Base-by-base conservation (phyloP, 2,113 vertebrate species). In the Bubo blakistoni region DNA sequence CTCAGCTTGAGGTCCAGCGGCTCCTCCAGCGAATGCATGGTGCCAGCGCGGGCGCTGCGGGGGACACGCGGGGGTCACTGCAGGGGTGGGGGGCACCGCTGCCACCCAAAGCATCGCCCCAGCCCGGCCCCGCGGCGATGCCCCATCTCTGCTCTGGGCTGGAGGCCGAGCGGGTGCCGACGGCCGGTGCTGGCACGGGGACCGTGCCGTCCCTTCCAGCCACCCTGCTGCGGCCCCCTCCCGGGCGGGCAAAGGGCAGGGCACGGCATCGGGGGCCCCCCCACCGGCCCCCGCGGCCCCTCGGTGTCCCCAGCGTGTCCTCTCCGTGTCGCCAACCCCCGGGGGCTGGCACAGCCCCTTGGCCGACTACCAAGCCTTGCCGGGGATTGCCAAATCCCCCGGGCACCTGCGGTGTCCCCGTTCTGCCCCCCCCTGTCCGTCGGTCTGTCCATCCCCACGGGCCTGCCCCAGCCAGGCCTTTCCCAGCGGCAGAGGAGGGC, bases 21-120 rank as follows among this genome's bases (percentile, higher is more conserved):
- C 97, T 99, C 99, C 52, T 99, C 99, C 98, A 99, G 95, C 52
- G 99, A 99, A 97, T 99, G 98, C 99, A 99, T 99, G 98, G 94
- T 85, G 96, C 73, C 25, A 5, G 84, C 71, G 16, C 4, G 18
- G 71, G 52, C 8, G 47, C 94, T 95, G 95, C 12, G 10, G 61
- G 54, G 40, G 40, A 94, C 70, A 91, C 1, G 1, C 1, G 2
- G 49, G 14, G 32, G 74, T 88, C 80, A 94, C 55, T 1, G 5
- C 11, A 7, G 42, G 73, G 42, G 16, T 9, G 36, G 52, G n/a
- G n/a, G 22, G 3, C 40, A 57, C 15, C 3, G 2, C 19, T 12
- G 42, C 8, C 83, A 55, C 49, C 7, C 14, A 0, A 51, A 73
- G 59, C 83, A 88, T 94, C 5, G 5, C 59, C 83, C 79, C 49